Evolutionary conservation across 2,888 invertebrate species (phyloP).

Genomic region (Dendrolimus pini): DNA sequence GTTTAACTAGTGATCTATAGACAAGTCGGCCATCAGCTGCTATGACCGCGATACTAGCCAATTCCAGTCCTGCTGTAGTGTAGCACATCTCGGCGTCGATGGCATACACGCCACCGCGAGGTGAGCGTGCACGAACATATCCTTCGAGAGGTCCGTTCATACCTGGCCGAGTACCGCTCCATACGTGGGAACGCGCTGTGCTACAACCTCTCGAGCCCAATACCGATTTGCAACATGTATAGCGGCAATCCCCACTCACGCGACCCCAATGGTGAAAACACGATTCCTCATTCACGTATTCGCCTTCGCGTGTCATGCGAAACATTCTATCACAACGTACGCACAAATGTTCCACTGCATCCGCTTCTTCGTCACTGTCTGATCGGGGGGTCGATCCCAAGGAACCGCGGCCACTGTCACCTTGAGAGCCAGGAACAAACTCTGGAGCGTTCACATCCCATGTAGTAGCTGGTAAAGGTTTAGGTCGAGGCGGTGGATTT

Average conservation of each 20-base stretch:
- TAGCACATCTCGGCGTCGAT: slow-evolving; percentile 99
- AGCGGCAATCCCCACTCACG: slow-evolving; percentile 72
- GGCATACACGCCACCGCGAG: slow-evolving; percentile 82
- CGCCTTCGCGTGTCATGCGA: slow-evolving; percentile 81
- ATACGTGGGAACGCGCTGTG: slow-evolving; percentile 82
- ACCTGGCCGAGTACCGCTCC: slow-evolving; percentile 83
- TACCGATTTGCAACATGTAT: slow-evolving; percentile 79
- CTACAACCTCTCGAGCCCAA: slow-evolving; percentile 80
- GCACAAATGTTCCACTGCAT: slow-evolving; percentile 79
- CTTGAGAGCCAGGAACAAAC: slow-evolving; percentile 78
- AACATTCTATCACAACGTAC: slow-evolving; percentile 85
- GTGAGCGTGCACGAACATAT: slow-evolving; percentile 77
- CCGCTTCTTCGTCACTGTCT: slow-evolving; percentile 74
- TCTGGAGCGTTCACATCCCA: slow-evolving; percentile 83
- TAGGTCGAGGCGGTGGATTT: slow-evolving; percentile 66
- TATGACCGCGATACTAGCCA: slow-evolving; percentile 92
- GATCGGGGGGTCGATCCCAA: slow-evolving; percentile 75
- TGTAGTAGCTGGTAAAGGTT: slow-evolving; percentile 43
- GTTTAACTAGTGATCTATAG: slow-evolving; percentile 90
- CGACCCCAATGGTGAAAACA: slow-evolving; percentile 96
- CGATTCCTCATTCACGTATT: slow-evolving; percentile 82
- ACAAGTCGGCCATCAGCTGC: slow-evolving; percentile 83
- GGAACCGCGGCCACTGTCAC: slow-evolving; percentile 73
- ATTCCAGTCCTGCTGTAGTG: slow-evolving; percentile 89
- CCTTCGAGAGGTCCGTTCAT: slow-evolving; percentile 84